Conservation (phyloP, 2,888 invertebrate species). For the Lottia gigantea region DNA sequence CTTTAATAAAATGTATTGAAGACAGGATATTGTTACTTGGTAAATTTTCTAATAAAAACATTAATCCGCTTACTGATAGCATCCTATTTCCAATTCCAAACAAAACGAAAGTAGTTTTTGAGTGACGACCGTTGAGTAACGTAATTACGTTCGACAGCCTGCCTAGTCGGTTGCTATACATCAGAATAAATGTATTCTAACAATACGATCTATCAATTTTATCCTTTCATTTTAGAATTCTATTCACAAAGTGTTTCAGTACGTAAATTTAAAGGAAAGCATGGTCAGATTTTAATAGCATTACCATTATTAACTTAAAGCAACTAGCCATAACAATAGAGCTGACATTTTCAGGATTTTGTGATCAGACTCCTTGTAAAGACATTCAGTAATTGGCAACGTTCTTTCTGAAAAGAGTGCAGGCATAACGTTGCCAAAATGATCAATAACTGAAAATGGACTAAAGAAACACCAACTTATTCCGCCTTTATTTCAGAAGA, state of each 20-base stretch:
- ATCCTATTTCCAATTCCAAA: neutral
- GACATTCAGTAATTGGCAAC: too few species aligned
- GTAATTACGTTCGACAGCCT: neutral
- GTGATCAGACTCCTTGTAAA: too few species aligned
- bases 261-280: neutral
- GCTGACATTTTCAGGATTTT: too few species aligned
- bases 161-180: neutral
- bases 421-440: too few species aligned
- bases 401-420: too few species aligned
- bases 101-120: slow-evolving; percentile 7
- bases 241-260: neutral
- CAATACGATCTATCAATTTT: slow-evolving; percentile 2
- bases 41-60: too few species aligned
- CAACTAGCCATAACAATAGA: neutral
- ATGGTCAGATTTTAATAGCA: neutral
- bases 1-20: too few species aligned
- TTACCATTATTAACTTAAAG: slow-evolving; percentile 5
- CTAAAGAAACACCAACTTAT: too few species aligned
- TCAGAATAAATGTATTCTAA: neutral
- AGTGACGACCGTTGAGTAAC: neutral
- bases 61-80: neutral
- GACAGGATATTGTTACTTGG: too few species aligned
- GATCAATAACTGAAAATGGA: too few species aligned
- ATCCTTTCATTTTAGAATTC: neutral
- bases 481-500: too few species aligned